Conservation (phyloP, 37 sponge, comb jelly and placozoan genomes). For the Geodia barretti region DNA sequence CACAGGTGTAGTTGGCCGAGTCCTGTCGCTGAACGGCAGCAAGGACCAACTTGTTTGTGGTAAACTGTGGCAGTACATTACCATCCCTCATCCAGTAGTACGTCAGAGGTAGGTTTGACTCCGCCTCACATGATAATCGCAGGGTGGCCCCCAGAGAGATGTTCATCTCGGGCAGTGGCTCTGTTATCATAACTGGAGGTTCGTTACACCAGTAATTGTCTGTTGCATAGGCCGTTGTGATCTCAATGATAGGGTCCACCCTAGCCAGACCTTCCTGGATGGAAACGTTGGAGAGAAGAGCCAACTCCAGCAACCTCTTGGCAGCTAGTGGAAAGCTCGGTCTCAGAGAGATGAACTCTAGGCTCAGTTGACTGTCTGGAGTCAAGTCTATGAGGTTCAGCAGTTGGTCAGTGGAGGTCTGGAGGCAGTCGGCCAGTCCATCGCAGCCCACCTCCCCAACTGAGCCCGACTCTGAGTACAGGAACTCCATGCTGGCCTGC, state of each 20-base stretch:
- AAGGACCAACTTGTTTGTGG: background rate
- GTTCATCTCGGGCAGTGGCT: background rate
- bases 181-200: slow-evolving; percentile 15
- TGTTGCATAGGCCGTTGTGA: background rate
- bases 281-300: background rate
- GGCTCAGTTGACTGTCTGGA: background rate
- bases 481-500: slow-evolving; percentile 26
- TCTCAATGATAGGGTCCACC: background rate
- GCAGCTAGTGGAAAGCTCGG: no score
- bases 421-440: slow-evolving; percentile 43
- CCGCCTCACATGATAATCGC: background rate
- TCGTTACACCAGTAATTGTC: slow-evolving; percentile 24
- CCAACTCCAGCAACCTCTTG: slow-evolving; percentile 6
- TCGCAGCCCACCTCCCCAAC: slow-evolving; percentile 15
- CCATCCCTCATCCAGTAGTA: slow-evolving; percentile 39
- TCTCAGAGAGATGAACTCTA: no score
- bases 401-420: background rate
- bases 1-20: slow-evolving; percentile 26
- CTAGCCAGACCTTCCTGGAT: background rate
- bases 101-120: background rate
- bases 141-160: background rate
- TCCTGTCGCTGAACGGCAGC: slow-evolving; percentile 3
- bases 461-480: slow-evolving; percentile 2
- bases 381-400: background rate
- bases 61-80: slow-evolving; percentile 5